Percentiles rank a stretch among this genome's conserved stretches.
Conservation (phyloP, 1,140 invertebrate genomes). For the Maniola jurtina region DNA sequence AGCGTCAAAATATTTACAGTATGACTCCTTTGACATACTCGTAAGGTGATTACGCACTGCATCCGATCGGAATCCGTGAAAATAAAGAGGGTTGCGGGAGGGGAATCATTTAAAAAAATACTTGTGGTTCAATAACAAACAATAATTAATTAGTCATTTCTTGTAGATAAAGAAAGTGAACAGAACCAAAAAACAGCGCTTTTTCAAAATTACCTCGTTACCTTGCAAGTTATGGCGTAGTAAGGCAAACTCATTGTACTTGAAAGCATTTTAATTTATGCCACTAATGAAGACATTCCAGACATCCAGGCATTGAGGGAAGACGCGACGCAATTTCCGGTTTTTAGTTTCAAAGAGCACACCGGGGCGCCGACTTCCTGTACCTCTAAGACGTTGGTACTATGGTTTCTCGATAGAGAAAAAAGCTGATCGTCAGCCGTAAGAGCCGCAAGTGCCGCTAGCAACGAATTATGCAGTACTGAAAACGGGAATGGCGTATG, state of each 20-base stretch:
- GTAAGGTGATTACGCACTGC: too few species aligned
- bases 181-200: not conserved
- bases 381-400: constrained; percentile 34
- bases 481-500: too few species aligned
- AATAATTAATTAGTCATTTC: too few species aligned
- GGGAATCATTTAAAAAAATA: too few species aligned
- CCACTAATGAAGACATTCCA: constrained; percentile 64
- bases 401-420: constrained; percentile 21
- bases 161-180: not conserved
- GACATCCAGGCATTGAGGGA: constrained; percentile 53
- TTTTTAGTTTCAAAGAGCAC: constrained; percentile 74
- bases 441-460: too few species aligned
- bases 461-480: too few species aligned
- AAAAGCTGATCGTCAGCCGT: not conserved
- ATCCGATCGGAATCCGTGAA: too few species aligned
- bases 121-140: too few species aligned
- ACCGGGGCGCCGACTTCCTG: constrained; percentile 41
- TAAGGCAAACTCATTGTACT: constrained; percentile 21
- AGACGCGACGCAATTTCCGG: constrained; percentile 72
- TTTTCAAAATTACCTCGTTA: constrained; percentile 18
- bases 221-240: constrained; percentile 7
- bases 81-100: too few species aligned
- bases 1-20: too few species aligned
- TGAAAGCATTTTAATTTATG: constrained; percentile 46
- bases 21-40: too few species aligned